Conservation (phyloP, 2,888 invertebrate genomes). For the Cistogaster globosa region DNA sequence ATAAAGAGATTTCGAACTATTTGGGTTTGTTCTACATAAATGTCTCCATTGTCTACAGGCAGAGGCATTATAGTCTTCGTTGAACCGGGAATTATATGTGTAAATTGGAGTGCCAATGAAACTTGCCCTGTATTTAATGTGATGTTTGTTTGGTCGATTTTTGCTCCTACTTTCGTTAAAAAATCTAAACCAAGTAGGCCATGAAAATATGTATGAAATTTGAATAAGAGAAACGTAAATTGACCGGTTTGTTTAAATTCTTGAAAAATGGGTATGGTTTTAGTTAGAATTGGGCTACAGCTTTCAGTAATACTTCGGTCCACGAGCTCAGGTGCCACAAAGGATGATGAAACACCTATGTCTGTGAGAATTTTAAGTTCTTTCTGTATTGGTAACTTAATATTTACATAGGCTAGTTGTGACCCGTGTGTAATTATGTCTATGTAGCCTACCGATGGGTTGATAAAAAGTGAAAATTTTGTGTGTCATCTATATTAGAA, state of each 20-base stretch:
- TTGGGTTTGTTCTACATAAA: too few relatives aligned
- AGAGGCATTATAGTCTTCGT: not conserved
- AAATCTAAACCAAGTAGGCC: too few relatives aligned
- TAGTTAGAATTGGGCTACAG: not conserved
- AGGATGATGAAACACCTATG: not conserved
- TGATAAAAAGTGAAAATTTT: slow-evolving; percentile 16
- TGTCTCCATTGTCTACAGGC: not conserved
- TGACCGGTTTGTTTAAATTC: too few relatives aligned
- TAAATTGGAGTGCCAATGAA: not conserved
- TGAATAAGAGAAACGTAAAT: too few relatives aligned
- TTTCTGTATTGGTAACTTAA: not conserved
- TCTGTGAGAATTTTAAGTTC: not conserved
- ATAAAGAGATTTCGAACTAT: not conserved
- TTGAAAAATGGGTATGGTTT: too few relatives aligned
- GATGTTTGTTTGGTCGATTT: not conserved
- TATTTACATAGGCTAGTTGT: not conserved
- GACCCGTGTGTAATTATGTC: not conserved
- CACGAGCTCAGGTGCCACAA: not conserved
- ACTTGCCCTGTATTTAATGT: not conserved
- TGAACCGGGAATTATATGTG: not conserved
- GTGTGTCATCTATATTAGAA: not conserved
- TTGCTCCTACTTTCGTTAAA: not conserved
- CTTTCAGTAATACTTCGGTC: not conserved
- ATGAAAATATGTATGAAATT: too few relatives aligned
- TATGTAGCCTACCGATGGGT: not conserved